phyloP scores from a whole-genome alignment of 2,113 vertebrate genomes.

The Vidua macroura region DNA sequence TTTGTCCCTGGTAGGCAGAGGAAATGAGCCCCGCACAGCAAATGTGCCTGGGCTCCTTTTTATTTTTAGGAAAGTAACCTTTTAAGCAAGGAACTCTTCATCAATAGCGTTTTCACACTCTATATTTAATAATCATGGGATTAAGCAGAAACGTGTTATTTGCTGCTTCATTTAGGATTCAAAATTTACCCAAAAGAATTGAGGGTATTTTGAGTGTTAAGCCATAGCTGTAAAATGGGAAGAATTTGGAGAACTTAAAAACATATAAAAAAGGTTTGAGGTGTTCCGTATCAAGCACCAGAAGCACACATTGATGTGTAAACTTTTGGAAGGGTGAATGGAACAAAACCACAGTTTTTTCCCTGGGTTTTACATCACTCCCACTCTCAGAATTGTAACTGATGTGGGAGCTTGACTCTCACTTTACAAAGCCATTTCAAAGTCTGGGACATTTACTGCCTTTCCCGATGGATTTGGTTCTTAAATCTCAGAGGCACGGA shows the following conservation, averaged over 20 bases:
- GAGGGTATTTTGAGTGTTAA: neutral
- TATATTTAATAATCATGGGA: neutral
- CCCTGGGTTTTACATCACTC: neutral
- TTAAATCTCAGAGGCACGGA: neutral
- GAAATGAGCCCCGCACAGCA: constrained; percentile 30
- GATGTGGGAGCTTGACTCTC: neutral
- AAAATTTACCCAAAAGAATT: neutral
- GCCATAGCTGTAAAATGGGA: neutral
- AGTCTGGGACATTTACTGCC: neutral
- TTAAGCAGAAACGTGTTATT: neutral
- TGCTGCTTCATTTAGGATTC: neutral
- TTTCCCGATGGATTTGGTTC: neutral
- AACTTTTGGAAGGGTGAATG: neutral
- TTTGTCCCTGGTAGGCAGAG: constrained; percentile 35
- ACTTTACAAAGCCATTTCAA: neutral
- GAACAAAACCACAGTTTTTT: neutral
- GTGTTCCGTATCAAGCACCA: neutral
- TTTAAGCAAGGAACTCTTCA: constrained; percentile 35
- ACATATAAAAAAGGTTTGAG: neutral
- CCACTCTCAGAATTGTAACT: neutral
- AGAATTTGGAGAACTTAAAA: neutral
- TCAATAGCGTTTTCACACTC: neutral
- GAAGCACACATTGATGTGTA: rapidly evolving
- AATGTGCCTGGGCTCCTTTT: neutral
- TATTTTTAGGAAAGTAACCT: constrained; percentile 60